A percentile compares a stretch with the other conserved stretches of the same genome.
phyloP scores from a whole-genome alignment of 2,113 vertebrate species.

The Empidonax alnorum region DNA sequence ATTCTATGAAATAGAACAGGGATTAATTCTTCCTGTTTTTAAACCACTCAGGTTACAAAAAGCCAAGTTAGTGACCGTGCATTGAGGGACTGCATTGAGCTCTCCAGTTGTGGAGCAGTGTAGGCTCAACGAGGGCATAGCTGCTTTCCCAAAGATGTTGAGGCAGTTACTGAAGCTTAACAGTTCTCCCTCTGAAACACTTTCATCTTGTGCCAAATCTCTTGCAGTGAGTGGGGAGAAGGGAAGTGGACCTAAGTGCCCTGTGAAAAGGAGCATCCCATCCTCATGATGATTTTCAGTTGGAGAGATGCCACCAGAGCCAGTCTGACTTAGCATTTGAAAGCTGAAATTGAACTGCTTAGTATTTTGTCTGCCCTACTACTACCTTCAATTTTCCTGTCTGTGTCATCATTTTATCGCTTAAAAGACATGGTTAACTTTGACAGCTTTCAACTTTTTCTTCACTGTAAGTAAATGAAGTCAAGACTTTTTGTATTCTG shows the following conservation, averaged over 20 bases:
- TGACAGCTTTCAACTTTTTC: background rate
- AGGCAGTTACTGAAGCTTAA: background rate
- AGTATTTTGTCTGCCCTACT: background rate
- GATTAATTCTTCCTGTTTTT: background rate
- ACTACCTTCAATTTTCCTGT: background rate
- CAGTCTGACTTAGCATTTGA: background rate
- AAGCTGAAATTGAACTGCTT: background rate
- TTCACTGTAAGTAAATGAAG: background rate
- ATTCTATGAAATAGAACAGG: background rate
- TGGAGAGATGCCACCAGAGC: background rate
- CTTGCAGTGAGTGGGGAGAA: background rate
- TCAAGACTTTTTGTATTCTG: background rate
- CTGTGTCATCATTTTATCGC: background rate
- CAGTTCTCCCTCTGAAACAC: rapidly evolving
- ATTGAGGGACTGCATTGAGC: rapidly evolving
- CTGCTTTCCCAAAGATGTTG: background rate
- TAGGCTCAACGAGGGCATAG: background rate
- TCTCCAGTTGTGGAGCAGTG: background rate
- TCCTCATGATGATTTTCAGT: background rate
- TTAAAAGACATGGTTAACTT: background rate
- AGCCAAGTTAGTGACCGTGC: background rate
- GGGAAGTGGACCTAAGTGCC: background rate
- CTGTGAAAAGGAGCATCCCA: background rate
- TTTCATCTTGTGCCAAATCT: background rate
- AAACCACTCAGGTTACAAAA: background rate